Evolutionary conservation across 2,113 vertebrate genomes (phyloP), one percentile per base, ranked within the genome.

Genomic region (Grallaria varia): DNA sequence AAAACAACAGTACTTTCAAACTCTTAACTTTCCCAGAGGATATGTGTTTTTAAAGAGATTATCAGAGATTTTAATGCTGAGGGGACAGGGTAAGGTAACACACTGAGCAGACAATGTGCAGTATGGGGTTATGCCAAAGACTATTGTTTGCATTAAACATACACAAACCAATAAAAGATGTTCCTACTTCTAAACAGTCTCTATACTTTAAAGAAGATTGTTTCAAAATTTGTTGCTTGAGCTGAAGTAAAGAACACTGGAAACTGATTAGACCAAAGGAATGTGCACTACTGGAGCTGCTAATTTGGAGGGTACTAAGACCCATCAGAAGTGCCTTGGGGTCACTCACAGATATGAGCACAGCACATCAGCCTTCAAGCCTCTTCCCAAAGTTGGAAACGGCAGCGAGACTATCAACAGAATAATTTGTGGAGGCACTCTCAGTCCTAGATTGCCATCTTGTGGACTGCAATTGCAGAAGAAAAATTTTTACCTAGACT

Each of bases 381-480:
- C 40, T 27, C 23, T 39, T 78, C 64, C 60, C 59, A 8, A 8
- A 72, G 76, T 8, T 66, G 85, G 66, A 37, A 84, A 31, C 33
- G 17, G 78, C 53, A 52, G 68, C 56, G 14, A 42, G 35, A 12
- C 24, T 42, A 27, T 25, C 12, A 72, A 25, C 2, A 14, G 66
- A 60, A 37, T 56, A 76, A 63, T 67, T 71, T 83, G 67, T 39
- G 28, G 40, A 33, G 23, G 30, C 39, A 88, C 79, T 67, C 37
- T 30, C 68, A 79, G 84, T 95, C 67, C 95, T 97, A 97, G 93
- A 92, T 67, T 97, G 97, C 97, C 97, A 98, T 97, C 97, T 97
- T 89, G 97, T 97, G 97, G 97, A 39, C 37, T 55, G n/a, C 3
- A 6, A 20, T 5, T 68, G 91, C 20, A 71, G 42, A 74, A 63